phyloP scores from a whole-genome alignment of 1,140 invertebrate species.

The Bombus turneri region DNA sequence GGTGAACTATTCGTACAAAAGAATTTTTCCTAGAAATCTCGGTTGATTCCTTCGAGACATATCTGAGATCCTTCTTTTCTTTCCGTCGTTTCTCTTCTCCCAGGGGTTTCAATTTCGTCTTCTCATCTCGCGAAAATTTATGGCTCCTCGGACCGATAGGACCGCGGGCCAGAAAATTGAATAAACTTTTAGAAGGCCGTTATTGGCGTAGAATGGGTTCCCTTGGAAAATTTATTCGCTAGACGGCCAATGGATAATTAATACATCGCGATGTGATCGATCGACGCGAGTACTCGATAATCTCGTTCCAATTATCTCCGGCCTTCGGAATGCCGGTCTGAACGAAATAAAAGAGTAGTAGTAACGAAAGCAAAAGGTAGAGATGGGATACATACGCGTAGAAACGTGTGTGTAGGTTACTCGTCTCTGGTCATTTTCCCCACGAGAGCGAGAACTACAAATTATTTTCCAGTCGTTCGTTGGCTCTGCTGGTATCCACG shows the following conservation, averaged over 20 bases:
- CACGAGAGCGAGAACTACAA: conserved; percentile 64
- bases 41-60: conserved; percentile 41
- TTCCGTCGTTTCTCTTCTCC: conserved; percentile 27
- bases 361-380: not conserved
- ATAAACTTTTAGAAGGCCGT: conserved; percentile 8
- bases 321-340: not conserved
- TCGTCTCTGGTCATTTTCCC: conserved; percentile 63
- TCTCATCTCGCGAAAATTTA: conserved; percentile 35
- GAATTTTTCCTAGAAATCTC: conserved; percentile 35
- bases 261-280: conserved; percentile 33
- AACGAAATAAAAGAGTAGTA: not conserved
- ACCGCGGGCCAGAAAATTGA: conserved; percentile 31
- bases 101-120: conserved; percentile 42
- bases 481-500: conserved; percentile 55
- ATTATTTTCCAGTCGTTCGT: conserved; percentile 71
- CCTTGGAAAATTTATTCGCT: not conserved
- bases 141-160: not conserved
- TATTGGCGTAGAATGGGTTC: not conserved
- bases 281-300: conserved; percentile 38
- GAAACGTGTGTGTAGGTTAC: not conserved
- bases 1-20: no score
- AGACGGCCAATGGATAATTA: conserved; percentile 15
- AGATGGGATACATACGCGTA: not conserved
- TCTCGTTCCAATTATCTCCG: conserved; percentile 39
- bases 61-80: conserved; percentile 20